Evolutionary conservation across 2,113 vertebrate genomes (phyloP).

Genomic region (Trematomus loennbergii): DNA sequence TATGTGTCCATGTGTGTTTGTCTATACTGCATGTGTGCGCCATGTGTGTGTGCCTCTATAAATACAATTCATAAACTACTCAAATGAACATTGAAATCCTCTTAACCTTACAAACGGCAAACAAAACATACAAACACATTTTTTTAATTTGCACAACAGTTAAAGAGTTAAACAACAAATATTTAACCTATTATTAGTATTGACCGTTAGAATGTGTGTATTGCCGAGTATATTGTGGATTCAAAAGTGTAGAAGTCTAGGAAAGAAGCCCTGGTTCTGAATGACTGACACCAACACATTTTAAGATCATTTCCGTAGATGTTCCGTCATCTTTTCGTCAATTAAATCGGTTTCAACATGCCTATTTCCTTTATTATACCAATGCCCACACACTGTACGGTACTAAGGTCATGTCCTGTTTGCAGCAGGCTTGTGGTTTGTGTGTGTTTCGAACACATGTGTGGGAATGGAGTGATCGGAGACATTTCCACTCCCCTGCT

Average conservation of each 20-base stretch:
- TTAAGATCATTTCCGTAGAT: too few relatives aligned
- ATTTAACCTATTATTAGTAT: not conserved
- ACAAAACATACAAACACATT: too few relatives aligned
- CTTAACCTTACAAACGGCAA: too few relatives aligned
- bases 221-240: not conserved
- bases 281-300: too few relatives aligned
- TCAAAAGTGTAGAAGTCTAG: not conserved
- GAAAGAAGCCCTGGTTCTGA: not conserved
- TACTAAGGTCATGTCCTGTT: not conserved
- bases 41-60: too few relatives aligned
- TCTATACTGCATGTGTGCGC: too few relatives aligned
- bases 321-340: not conserved
- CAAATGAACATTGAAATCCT: too few relatives aligned
- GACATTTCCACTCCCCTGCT: slow-evolving; percentile 62
- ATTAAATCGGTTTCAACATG: not conserved
- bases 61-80: too few relatives aligned
- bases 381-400: not conserved
- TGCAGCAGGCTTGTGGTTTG: not conserved
- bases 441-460: slow-evolving; percentile 13
- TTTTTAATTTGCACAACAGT: too few relatives aligned
- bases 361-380: not conserved
- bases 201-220: not conserved
- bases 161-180: not conserved
- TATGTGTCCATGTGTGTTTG: too few relatives aligned
- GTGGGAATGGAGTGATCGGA: slow-evolving; percentile 54